Conservation (phyloP, 2,888 invertebrate genomes). For the Scaeva pyrastri region DNA sequence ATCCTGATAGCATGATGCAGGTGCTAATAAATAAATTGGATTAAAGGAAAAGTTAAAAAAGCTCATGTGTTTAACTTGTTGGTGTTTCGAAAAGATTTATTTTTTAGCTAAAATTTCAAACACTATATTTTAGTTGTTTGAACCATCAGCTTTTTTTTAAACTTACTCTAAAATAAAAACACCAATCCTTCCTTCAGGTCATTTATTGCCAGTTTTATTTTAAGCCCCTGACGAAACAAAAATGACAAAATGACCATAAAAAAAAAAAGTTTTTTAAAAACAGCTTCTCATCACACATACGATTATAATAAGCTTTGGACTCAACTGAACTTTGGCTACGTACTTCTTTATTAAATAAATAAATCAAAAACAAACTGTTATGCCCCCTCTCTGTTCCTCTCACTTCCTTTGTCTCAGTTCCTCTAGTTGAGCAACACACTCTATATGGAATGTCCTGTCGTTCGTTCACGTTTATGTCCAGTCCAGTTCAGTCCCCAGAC, state of each 20-base stretch:
- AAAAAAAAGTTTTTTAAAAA: neutral
- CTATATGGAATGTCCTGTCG: neutral
- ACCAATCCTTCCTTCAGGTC: neutral
- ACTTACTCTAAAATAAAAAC: neutral
- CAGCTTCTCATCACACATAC: neutral
- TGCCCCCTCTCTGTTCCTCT: too few species aligned
- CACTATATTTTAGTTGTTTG: neutral
- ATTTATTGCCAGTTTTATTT: neutral
- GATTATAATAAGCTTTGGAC: too few species aligned
- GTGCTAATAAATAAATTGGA: too few species aligned
- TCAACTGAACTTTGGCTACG: neutral
- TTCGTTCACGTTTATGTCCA: neutral
- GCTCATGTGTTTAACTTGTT: too few species aligned
- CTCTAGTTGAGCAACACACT: neutral
- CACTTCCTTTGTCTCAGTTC: too few species aligned
- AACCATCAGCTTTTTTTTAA: neutral
- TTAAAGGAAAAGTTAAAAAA: too few species aligned
- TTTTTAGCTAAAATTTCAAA: neutral
- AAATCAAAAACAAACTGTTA: neutral
- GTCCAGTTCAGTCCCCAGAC: too few species aligned
- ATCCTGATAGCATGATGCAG: too few species aligned
- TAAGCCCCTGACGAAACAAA: neutral
- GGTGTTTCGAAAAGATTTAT: too few species aligned
- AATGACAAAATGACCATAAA: neutral
- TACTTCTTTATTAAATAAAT: neutral